Evolutionary conservation across 2,113 vertebrate genomes (phyloP), one percentile per base, ranked within the genome.

Genomic region (Brienomyrus longianalis): DNA sequence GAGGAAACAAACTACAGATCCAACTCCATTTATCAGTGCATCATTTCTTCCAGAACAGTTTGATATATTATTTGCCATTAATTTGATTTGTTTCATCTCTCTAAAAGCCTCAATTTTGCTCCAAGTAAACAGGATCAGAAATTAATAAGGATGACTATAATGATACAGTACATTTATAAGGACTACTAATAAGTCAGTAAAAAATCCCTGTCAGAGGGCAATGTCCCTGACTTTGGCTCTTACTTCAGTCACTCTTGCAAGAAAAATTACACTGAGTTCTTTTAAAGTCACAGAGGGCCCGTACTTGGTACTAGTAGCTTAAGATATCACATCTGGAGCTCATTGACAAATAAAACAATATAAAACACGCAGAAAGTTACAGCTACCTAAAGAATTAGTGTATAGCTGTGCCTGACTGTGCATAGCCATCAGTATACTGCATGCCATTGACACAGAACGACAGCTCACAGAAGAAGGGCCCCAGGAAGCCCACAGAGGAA

Each of bases 401-500:
- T 11, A 51, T 21, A n/a, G 54, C 54, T 54, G 11, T 45, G 90
- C 77, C 89, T 45, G 31, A 70, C 43, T 91, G 89, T 56, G 87
- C n/a, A 56, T n/a, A 50, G 27, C 35, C 90, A 88, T 86, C 70
- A 91, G 39, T 48, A 50, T 21, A 27, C 31, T 31, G 70, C 85
- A 83, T 56, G 85, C 35, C 52, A 7, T 59, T 52, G 17, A 59
- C 77, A 88, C 90, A 56, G 77, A 45, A 91, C 88, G 13, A 39
- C 54, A n/a, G 90, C 77, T 39, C 35, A 48, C 90, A 84, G 89
- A 89, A 89, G 92, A 77, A 91, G 45, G 90, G 88, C 74, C 27
- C 47, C 15, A n/a, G n/a, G 47, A 83, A 91, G 90, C 90, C 91
- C 92, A 91, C 91, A 91, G 77, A 90, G 90, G 91, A 93, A 92